Evolutionary conservation across 2,888 invertebrate species (phyloP).

Genomic region (Calameuta pallipes): DNA sequence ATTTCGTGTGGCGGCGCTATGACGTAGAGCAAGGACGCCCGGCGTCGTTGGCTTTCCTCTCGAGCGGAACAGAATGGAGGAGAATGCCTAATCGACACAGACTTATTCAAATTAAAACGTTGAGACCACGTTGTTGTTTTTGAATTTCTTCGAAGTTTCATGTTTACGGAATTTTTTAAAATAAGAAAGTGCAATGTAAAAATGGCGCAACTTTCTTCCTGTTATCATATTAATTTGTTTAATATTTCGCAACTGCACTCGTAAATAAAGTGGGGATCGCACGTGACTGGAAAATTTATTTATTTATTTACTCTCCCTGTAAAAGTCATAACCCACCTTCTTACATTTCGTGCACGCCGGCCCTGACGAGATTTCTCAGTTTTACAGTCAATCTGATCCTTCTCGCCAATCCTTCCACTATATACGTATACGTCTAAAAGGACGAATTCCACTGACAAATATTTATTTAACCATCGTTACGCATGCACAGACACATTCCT

Average conservation of each 20-base stretch:
- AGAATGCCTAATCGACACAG: background rate
- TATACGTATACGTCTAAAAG: background rate
- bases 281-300: background rate
- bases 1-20: background rate
- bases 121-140: too few species aligned
- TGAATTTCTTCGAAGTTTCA: background rate
- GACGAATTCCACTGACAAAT: background rate
- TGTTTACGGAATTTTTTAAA: background rate
- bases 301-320: background rate
- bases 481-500: background rate
- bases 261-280: background rate
- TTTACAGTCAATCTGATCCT: background rate
- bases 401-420: background rate
- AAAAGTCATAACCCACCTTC: background rate
- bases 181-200: background rate
- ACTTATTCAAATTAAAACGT: background rate
- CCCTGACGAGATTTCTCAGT: background rate
- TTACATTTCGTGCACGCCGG: background rate
- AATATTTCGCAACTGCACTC: background rate
- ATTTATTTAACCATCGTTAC: background rate
- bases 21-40: background rate
- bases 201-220: background rate
- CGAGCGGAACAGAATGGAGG: background rate
- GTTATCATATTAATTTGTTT: background rate
- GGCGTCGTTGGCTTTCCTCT: background rate